Evolutionary conservation across 2,113 vertebrate species (phyloP).

Genomic region (Rhynchopsitta pachyrhyncha): DNA sequence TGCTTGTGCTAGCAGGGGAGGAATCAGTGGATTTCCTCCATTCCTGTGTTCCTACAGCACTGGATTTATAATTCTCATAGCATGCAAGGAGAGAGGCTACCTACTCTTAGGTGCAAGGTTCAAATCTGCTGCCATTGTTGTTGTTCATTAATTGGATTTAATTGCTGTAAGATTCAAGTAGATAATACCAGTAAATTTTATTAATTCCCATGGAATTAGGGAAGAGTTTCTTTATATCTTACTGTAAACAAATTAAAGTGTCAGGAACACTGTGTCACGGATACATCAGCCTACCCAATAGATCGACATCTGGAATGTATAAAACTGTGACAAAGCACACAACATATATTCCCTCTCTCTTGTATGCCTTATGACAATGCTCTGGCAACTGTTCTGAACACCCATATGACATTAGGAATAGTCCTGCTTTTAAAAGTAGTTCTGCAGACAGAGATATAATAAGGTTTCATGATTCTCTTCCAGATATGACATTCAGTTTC

Average conservation of each 20-base stretch:
- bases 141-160: slow-evolving; percentile 27
- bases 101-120: neutral
- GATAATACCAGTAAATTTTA: slow-evolving; percentile 1
- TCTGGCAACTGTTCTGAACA: neutral
- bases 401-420: neutral
- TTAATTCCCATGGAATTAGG: neutral
- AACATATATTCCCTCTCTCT: neutral
- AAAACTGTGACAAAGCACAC: neutral
- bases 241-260: neutral
- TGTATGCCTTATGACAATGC: neutral
- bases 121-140: neutral
- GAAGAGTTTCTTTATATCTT: neutral
- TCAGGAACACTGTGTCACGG: neutral
- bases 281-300: neutral
- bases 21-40: neutral
- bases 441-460: neutral
- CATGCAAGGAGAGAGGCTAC: neutral
- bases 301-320: neutral
- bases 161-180: neutral
- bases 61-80: neutral
- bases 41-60: neutral
- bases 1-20: neutral
- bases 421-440: neutral
- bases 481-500: neutral
- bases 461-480: neutral